Percentiles rank a stretch among this genome's conserved stretches.
These are phyloP conservation scores for Apomyelois bistriatella DNA, from an alignment of 2,888 invertebrate species.

Conservation along the genomic window DNA sequence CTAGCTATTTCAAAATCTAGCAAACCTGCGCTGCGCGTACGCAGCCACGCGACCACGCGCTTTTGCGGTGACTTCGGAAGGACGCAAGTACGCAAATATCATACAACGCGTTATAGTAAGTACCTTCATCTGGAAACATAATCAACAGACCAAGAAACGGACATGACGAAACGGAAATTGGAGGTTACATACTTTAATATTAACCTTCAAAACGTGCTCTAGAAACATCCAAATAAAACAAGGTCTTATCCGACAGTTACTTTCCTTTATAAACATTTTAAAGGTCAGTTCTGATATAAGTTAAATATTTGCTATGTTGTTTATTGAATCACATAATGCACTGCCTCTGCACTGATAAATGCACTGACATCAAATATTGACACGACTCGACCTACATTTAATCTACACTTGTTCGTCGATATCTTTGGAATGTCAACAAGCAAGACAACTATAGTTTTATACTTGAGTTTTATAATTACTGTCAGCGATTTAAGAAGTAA, in stretches of 20 bases:
- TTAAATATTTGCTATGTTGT: not conserved
- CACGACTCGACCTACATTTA: not conserved
- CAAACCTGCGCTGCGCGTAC: constrained; percentile 8
- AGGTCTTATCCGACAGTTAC: not conserved
- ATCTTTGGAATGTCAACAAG: not conserved
- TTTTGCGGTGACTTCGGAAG: constrained; percentile 22
- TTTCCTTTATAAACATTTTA: not conserved
- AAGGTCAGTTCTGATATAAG: constrained; percentile 1
- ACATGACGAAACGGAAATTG: constrained; percentile 9
- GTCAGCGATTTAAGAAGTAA: too few species aligned
- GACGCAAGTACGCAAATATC: constrained; percentile 14
- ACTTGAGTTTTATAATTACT: too few species aligned
- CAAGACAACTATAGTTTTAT: not conserved
- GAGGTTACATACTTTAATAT: not conserved
- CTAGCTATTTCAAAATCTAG: constrained; percentile 24
- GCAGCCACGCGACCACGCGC: constrained; percentile 15
- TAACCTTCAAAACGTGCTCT: constrained; percentile 8
- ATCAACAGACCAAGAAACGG: constrained; percentile 9
- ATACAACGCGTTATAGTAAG: not conserved
- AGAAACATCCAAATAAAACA: constrained; percentile 4
- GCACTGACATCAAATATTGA: constrained; percentile 1
- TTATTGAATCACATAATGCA: not conserved
- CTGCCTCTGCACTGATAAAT: not conserved
- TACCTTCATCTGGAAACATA: not conserved
- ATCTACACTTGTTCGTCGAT: not conserved